Conservation (phyloP, 2,113 vertebrate species). For the Ellobius talpinus region DNA sequence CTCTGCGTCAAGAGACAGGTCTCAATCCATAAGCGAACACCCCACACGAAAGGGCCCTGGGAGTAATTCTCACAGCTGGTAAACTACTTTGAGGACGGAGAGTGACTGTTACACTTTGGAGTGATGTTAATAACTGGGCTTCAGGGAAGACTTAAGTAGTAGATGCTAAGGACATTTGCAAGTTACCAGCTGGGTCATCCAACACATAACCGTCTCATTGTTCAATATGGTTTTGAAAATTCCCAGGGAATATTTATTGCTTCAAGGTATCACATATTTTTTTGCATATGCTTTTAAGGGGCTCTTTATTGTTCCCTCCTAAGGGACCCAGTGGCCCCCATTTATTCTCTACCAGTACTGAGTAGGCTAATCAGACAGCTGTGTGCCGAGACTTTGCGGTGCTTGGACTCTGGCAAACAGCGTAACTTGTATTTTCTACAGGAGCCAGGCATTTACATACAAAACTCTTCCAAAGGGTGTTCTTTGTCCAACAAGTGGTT, state of each 20-base stretch:
- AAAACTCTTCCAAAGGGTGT: background rate
- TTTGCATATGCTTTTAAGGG: conserved; percentile 42
- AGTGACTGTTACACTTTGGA: background rate
- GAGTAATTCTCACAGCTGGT: background rate
- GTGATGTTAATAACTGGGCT: background rate
- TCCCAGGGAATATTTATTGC: conserved; percentile 31
- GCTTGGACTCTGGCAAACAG: conserved; percentile 12
- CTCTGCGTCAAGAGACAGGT: background rate
- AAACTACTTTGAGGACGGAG: background rate
- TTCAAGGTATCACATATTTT: background rate
- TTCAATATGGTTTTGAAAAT: conserved; percentile 14
- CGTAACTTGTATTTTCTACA: background rate
- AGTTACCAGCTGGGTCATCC: background rate
- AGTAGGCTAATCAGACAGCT: background rate
- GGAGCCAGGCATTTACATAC: conserved; percentile 20
- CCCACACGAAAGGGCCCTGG: background rate
- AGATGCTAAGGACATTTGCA: conserved; percentile 34
- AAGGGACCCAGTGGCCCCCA: background rate
- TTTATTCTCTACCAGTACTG: background rate
- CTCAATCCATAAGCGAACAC: background rate
- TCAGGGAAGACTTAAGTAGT: conserved; percentile 23
- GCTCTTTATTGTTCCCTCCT: background rate
- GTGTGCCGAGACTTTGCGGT: background rate
- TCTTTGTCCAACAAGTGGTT: conserved; percentile 21
- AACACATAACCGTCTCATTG: background rate